Evolutionary conservation across 1,140 invertebrate genomes (phyloP).

Genomic region (Diprion similis): DNA sequence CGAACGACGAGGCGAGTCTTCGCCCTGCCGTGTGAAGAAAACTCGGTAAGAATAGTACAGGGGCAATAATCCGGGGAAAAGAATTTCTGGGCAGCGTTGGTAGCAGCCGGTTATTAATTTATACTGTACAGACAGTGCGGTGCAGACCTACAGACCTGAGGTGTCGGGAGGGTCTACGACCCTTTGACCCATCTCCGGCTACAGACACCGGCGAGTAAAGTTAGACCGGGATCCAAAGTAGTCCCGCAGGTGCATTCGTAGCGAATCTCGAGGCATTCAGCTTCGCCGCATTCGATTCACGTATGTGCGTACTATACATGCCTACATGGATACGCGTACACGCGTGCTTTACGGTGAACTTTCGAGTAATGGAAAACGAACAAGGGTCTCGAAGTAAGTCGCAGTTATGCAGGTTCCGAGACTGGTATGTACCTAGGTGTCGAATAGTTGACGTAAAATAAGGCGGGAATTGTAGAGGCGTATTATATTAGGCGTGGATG

Average conservation of each 20-base stretch:
- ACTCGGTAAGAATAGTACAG: not conserved
- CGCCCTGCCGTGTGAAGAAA: not conserved
- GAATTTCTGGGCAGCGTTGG: too few relatives aligned
- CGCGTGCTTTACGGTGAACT: not conserved
- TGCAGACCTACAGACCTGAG: too few relatives aligned
- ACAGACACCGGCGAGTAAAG: not conserved
- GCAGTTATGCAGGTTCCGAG: too few relatives aligned
- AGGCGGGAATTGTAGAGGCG: too few relatives aligned
- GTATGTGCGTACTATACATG: not conserved
- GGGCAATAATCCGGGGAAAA: too few relatives aligned
- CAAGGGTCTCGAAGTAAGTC: too few relatives aligned
- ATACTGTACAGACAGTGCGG: too few relatives aligned
- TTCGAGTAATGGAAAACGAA: not conserved
- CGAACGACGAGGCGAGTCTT: not conserved
- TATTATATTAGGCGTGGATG: too few relatives aligned
- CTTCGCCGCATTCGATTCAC: not conserved
- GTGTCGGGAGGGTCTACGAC: not conserved
- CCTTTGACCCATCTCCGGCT: not conserved
- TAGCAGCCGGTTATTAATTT: not conserved
- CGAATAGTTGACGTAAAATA: too few relatives aligned
- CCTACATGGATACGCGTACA: too few relatives aligned
- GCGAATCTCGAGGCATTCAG: conserved; percentile 14
- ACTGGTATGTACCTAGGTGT: too few relatives aligned
- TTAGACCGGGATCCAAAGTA: conserved; percentile 3
- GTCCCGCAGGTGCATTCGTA: conserved; percentile 16